phyloP scores from a whole-genome alignment of 2,113 vertebrate genomes.

The Rhegmatorhina hoffmannsi region DNA sequence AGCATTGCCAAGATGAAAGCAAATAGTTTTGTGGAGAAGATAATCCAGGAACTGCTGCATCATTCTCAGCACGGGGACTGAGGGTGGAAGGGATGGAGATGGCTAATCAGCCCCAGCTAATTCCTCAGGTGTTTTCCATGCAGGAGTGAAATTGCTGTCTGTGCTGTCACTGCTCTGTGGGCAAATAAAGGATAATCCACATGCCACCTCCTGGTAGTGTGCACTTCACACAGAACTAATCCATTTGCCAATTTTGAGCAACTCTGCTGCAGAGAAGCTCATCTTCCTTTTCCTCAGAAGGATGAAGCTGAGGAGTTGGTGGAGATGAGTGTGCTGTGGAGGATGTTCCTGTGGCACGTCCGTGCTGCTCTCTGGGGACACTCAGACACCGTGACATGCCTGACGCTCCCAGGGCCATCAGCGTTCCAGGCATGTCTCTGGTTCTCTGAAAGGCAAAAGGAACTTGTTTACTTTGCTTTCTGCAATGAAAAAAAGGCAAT shows the following conservation, averaged over 20 bases:
- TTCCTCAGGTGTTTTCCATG: neutral
- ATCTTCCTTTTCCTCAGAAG: neutral
- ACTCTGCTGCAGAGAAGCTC: neutral
- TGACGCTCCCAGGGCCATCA: neutral
- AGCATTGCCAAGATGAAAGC: neutral
- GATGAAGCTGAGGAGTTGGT: neutral
- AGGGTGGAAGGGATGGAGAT: neutral
- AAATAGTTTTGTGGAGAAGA: neutral
- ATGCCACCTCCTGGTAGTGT: neutral
- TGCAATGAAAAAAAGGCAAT: neutral
- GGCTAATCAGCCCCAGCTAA: neutral
- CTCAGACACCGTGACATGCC: neutral
- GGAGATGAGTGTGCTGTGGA: neutral
- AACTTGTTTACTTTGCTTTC: slow-evolving; percentile 26
- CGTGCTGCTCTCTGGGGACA: neutral
- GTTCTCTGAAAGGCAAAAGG: neutral
- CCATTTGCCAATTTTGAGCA: neutral
- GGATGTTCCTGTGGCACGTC: neutral
- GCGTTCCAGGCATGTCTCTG: neutral
- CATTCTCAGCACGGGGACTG: neutral
- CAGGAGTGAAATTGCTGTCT: neutral
- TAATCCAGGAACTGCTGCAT: slow-evolving; percentile 3
- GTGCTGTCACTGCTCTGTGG: neutral
- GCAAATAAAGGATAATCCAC: neutral
- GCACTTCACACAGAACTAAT: neutral